A percentile compares a stretch with the other conserved stretches of the same genome.
Conservation (phyloP, 2,797 vertebrate species). For the Propithecus deckenii region DNA sequence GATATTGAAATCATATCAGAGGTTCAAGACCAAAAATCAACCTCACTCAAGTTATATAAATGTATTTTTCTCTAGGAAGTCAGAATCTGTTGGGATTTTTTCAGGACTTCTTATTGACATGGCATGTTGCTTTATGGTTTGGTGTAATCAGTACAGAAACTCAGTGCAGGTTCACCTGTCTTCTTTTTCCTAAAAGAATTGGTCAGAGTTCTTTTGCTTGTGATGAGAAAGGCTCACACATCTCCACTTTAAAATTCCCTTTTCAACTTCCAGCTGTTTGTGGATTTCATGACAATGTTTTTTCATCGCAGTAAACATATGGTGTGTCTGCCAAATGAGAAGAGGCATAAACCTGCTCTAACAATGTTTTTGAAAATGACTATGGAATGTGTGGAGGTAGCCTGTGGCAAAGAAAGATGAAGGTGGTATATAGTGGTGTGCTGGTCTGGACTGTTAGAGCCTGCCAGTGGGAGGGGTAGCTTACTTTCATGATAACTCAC, state of each 20-base stretch:
- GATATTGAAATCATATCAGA: conserved; percentile 18
- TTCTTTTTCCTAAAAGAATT: conserved; percentile 37
- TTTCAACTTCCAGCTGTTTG: conserved; percentile 49
- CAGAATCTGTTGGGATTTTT: neutral
- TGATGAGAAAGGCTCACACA: conserved; percentile 44
- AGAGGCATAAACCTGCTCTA: conserved; percentile 39
- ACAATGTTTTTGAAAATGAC: conserved; percentile 66
- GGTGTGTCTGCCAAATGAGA: conserved; percentile 38
- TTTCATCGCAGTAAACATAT: conserved; percentile 56
- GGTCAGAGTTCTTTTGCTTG: neutral
- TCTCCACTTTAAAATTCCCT: conserved; percentile 57
- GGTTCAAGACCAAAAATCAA: neutral
- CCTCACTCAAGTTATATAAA: neutral
- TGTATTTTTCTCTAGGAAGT: neutral
- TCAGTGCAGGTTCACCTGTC: neutral
- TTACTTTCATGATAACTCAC: neutral
- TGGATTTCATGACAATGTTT: conserved; percentile 54
- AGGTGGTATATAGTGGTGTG: neutral
- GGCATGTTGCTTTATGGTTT: neutral
- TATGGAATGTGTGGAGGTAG: neutral
- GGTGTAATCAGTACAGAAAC: conserved; percentile 26
- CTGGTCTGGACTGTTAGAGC: neutral
- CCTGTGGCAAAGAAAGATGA: conserved; percentile 32
- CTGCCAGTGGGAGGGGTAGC: neutral
- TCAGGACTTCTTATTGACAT: neutral